Conservation (phyloP, 2,797 vertebrate genomes). For the Apogon hyalosoma region DNA sequence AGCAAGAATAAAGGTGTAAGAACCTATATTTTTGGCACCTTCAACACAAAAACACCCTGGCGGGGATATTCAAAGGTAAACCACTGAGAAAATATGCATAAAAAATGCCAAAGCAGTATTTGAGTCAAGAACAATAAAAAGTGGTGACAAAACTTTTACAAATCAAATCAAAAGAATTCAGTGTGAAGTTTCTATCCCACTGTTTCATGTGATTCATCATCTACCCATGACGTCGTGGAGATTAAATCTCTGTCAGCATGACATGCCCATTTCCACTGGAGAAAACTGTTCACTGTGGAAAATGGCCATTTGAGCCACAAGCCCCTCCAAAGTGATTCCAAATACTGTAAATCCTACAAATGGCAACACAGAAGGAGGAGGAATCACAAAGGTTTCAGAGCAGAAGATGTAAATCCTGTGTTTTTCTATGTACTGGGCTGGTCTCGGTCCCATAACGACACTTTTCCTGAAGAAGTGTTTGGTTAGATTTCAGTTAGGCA, state of each 20-base stretch:
- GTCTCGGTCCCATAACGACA: too few species aligned
- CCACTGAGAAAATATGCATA: too few species aligned
- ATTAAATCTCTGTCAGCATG: constrained; percentile 61
- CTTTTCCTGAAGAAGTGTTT: too few species aligned
- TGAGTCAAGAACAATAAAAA: constrained; percentile 7
- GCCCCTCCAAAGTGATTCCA: constrained; percentile 45
- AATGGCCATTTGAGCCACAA: constrained; percentile 35
- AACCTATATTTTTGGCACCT: neutral
- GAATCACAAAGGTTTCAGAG: constrained; percentile 16
- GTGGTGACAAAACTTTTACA: neutral
- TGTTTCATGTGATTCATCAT: constrained; percentile 61
- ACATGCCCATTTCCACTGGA: constrained; percentile 44
- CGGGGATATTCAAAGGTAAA: too few species aligned
- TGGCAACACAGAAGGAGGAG: constrained; percentile 20
- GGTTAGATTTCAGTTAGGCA: too few species aligned
- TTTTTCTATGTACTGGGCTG: too few species aligned
- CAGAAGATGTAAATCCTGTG: too few species aligned
- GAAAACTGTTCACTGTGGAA: constrained; percentile 60
- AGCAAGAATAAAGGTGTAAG: neutral
- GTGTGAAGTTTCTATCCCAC: constrained; percentile 26
- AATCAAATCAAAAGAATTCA: constrained; percentile 23
- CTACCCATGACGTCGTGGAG: constrained; percentile 51
- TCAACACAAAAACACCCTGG: neutral
- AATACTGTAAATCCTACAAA: constrained; percentile 25
- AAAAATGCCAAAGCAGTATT: neutral